Evolutionary conservation across 1,140 invertebrate species (phyloP), one percentile per base, ranked within the genome.

Genomic region (Physella acuta): DNA sequence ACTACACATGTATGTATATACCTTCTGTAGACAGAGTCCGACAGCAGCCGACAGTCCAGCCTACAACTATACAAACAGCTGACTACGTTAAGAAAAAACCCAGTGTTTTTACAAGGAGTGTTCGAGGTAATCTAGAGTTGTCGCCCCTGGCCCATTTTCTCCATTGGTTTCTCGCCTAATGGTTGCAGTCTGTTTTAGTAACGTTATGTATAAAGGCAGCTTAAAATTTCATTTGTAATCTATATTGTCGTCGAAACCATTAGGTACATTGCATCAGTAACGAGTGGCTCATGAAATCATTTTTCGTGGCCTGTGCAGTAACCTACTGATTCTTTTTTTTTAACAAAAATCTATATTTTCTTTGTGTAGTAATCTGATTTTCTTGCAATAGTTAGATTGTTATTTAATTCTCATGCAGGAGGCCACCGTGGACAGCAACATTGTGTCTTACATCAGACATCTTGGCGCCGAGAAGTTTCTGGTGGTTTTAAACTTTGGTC

Each of bases 21-120:
- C 20, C 39, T 44, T 34, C 8, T 11, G 24, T 34, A 63, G 61
- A 28, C 39, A 1, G 61, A 63, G 26, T 34, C 5, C 2, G 61
- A 63, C 3, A 63, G 37, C 11, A 20, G 37, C 26, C 37, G 37
- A 16, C 61, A 36, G n/a, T 49, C 37, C 8, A 63, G 44, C 26
- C 37, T 63, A 4, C 44, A 63, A 24, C 16, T 63, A 4, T 63
- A 63, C 39, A 63, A 63, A 37, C 3, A 63, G 39, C 61, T 63
- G 2, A 30, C 39, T 24, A 33, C 33, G 14, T 34, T 63, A 5
- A 26, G 61, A 20, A 51, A 49, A 20, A 49, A 37, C 17, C 37
- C 20, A 5, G 61, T 39, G 2, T 51, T 63, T n/a, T 1, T 8
- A 3, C 34, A 3, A 3, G 61, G 61, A 16, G 1, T 39, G 3